phyloP scores from a whole-genome alignment of 2,113 vertebrate species.

The Perca fluviatilis region DNA sequence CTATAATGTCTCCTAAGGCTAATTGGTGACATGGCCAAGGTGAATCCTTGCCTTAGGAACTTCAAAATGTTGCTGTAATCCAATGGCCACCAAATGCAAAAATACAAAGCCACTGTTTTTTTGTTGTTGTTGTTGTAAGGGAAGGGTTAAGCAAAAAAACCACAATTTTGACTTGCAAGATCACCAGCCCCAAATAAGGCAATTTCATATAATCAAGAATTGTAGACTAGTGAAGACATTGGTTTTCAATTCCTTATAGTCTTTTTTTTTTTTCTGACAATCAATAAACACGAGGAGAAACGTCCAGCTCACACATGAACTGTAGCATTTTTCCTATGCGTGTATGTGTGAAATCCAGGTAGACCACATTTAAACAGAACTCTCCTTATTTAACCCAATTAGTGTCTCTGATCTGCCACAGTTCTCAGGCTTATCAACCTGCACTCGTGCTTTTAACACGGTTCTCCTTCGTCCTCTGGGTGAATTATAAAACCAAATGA shows the following conservation, averaged over 20 bases:
- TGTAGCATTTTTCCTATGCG: background rate
- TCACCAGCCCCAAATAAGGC: too few relatives aligned
- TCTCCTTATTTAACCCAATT: slow-evolving; percentile 14
- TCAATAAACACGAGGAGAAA: background rate
- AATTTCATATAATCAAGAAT: background rate
- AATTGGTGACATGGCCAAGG: background rate
- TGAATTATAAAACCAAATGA: slow-evolving; percentile 68
- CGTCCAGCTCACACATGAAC: background rate
- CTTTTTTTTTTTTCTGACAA: background rate
- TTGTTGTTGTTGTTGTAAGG: background rate
- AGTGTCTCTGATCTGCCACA: background rate
- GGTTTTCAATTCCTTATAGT: background rate
- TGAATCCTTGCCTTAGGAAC: background rate
- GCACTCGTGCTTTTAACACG: slow-evolving; percentile 14
- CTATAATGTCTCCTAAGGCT: background rate
- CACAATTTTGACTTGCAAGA: background rate
- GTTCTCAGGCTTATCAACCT: slow-evolving; percentile 29
- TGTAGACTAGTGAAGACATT: background rate
- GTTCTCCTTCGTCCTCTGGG: slow-evolving; percentile 42
- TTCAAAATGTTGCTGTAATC: background rate
- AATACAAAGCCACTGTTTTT: background rate
- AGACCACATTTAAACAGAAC: background rate
- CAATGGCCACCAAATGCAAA: background rate
- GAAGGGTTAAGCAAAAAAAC: background rate
- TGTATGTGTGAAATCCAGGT: background rate